These are phyloP conservation scores for Caenorhabditis sp. DNA, from an alignment of 2,888 invertebrate species.

Conservation along the genomic window DNA sequence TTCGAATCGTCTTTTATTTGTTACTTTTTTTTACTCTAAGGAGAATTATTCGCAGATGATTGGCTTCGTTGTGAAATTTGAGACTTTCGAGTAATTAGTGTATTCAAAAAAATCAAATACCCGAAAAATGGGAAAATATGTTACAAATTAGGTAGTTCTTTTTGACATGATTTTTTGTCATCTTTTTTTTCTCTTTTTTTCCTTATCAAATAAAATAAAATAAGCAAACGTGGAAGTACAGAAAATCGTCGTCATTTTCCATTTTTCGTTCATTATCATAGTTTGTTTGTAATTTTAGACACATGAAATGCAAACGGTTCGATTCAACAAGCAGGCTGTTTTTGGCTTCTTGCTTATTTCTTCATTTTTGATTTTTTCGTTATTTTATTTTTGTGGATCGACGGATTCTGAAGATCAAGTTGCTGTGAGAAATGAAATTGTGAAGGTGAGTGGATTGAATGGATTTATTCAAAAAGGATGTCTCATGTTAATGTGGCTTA, in stretches of 20 bases:
- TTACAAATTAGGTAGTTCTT: neutral
- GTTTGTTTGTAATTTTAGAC: constrained; percentile 18
- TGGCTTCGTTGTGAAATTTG: neutral
- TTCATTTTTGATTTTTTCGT: constrained; percentile 37
- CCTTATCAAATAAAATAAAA: constrained; percentile 6
- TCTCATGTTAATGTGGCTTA: too few species aligned
- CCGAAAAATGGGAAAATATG: neutral
- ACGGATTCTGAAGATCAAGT: neutral
- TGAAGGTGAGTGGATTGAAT: neutral
- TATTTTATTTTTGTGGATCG: constrained; percentile 11
- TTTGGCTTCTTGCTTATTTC: constrained; percentile 38
- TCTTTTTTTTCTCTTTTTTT: neutral
- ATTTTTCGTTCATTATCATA: neutral
- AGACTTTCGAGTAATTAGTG: neutral
- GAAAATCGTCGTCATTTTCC: neutral
- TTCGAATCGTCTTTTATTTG: neutral
- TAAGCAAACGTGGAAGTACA: constrained; percentile 1
- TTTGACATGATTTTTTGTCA: neutral
- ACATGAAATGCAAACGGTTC: constrained; percentile 51
- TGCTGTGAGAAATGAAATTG: neutral
- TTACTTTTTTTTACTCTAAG: neutral
- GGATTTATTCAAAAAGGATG: too few species aligned
- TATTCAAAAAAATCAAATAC: constrained; percentile 15
- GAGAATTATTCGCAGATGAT: neutral
- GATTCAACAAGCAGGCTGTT: constrained; percentile 43